Base-by-base conservation (phyloP, 2,888 invertebrate genomes). In the Agrochola lota region DNA sequence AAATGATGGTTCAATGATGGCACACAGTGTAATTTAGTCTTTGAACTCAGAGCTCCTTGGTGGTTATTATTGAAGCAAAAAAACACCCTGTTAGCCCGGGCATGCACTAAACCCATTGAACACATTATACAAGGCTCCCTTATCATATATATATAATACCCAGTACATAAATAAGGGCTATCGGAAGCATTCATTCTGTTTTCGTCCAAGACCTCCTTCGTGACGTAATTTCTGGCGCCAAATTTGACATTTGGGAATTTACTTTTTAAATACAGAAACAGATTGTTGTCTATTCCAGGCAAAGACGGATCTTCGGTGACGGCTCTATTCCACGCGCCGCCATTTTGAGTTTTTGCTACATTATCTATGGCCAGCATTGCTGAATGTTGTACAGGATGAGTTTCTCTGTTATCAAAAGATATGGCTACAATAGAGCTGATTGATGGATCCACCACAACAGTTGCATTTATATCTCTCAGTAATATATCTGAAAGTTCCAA, bases 111-210 rank as follows among this genome's bases (percentile, higher is more conserved):
- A 0, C 98, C 99, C 99, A 99, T 99, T 0, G 99, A 97, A 95
- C 99, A 99, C 98, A 99, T 99, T 1, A 98, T 92, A 94, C 99
- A 99, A 0, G 99, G 99, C 93, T 99, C 99, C 80, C 97, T 97
- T 0, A 98, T 97, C 63, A 98, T 93, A 92, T 99, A 99, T 3
- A 98, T 95, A 95, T 98, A 98, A 93, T 98, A 99, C 4, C 98
- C 98, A 0, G 99, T 99, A 94, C 99, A 99, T 69, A 99, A 95
- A 93, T 99, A 99, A 0, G 98, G 98, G 2, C 97, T 97, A 69
- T 95, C 90, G 0, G 89, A 86, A 40, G 81, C 74, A 84, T 35
- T 81, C 68, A 87, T 88, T 20, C 83, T 82, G 15, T 86, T 84
- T 69, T 85, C 87, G 3, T 80, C 81, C 15, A 90, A 74, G 77